Percentiles rank a stretch among this genome's conserved stretches.
These are phyloP conservation scores for Mormyrus proboscirostris DNA, from an alignment of 2,797 vertebrate species.

Conservation along the genomic window DNA sequence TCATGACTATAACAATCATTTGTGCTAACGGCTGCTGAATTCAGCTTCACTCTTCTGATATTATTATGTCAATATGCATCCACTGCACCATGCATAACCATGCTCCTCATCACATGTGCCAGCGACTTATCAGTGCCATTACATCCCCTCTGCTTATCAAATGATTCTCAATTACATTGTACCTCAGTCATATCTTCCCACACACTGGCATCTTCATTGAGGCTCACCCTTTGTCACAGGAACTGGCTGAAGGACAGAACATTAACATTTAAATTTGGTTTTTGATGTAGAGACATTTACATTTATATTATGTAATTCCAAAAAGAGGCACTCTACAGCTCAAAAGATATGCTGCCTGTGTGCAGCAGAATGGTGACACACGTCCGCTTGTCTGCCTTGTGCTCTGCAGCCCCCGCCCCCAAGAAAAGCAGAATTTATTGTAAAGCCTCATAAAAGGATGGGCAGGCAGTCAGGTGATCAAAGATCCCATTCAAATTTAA, in stretches of 20 bases:
- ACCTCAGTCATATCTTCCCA: conserved; percentile 12
- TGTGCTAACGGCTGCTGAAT: background rate
- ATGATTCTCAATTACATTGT: background rate
- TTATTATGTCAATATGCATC: conserved; percentile 15
- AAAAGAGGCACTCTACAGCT: conserved; percentile 7
- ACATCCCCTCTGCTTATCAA: conserved; percentile 12
- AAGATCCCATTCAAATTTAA: background rate
- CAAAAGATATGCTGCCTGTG: background rate
- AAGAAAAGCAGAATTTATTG: conserved; percentile 26
- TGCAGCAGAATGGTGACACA: background rate
- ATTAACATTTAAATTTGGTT: conserved; percentile 47
- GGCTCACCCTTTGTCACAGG: background rate
- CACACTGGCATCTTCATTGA: conserved; percentile 10
- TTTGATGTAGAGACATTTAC: conserved; percentile 41
- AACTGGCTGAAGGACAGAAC: conserved; percentile 14
- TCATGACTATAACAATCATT: conserved; percentile 10
- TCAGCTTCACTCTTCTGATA: background rate
- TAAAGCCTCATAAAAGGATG: background rate
- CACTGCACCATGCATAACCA: conserved; percentile 4
- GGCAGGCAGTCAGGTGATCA: background rate
- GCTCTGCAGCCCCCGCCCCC: background rate
- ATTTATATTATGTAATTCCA: conserved; percentile 42
- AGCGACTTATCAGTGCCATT: conserved; percentile 10
- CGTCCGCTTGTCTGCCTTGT: background rate
- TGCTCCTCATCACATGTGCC: conserved; percentile 26